Evolutionary conservation across 2,797 vertebrate species (phyloP).

Genomic region (Epinephelus awoara): DNA sequence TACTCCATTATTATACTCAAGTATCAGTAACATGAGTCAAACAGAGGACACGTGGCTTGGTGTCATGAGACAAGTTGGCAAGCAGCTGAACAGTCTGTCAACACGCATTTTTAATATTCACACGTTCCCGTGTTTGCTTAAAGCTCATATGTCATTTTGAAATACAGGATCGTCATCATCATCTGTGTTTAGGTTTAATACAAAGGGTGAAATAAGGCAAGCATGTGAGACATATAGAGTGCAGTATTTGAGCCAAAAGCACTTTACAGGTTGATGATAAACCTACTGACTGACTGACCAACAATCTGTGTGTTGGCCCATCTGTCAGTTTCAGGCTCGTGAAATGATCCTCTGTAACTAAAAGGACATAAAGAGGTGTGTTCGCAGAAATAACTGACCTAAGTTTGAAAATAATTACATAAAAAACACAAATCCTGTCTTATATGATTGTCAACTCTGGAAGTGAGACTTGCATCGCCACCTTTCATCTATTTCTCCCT

Average conservation of each 20-base stretch:
- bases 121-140: slow-evolving; percentile 20
- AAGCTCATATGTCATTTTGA: slow-evolving; percentile 40
- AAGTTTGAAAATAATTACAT: slow-evolving; percentile 27
- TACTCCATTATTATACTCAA: slow-evolving; percentile 24
- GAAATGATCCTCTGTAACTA: slow-evolving; percentile 24
- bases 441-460: slow-evolving; percentile 37
- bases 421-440: slow-evolving; percentile 34
- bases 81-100: slow-evolving; percentile 11
- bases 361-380: slow-evolving; percentile 17
- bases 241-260: slow-evolving; percentile 57
- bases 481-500: slow-evolving; percentile 3
- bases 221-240: slow-evolving; percentile 54
- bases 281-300: slow-evolving; percentile 11
- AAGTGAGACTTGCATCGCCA: slow-evolving; percentile 11
- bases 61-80: slow-evolving; percentile 10
- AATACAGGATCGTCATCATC: slow-evolving; percentile 44
- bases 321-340: slow-evolving; percentile 32
- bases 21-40: slow-evolving; percentile 42
- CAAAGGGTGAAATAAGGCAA: slow-evolving; percentile 60
- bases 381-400: slow-evolving; percentile 32
- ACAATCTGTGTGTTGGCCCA: slow-evolving; percentile 6
- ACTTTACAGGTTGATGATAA: slow-evolving; percentile 35
- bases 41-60: slow-evolving; percentile 4
- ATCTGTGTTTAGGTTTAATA: slow-evolving; percentile 31
- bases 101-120: slow-evolving; percentile 9